Evolutionary conservation across 2,113 vertebrate genomes (phyloP).

Genomic region (Microcebus tavaratra): DNA sequence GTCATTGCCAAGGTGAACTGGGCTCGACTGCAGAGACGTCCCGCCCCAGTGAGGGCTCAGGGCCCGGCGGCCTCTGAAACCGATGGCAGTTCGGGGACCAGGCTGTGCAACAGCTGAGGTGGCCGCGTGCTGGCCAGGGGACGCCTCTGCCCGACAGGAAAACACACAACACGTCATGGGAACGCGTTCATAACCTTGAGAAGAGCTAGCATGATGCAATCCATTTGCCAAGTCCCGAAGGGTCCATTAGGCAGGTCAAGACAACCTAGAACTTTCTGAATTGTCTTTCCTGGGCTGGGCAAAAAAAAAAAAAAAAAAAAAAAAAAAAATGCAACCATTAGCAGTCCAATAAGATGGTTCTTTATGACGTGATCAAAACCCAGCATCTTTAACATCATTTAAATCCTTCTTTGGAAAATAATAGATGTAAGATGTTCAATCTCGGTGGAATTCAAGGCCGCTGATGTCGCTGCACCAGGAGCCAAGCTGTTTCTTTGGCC

Average conservation of each 20-base stretch:
- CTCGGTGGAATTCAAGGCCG: neutral
- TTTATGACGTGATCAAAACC: neutral
- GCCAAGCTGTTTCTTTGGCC: neutral
- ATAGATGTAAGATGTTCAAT: neutral
- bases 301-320: neutral
- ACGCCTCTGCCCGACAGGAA: neutral
- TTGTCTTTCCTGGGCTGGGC: neutral
- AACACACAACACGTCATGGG: neutral
- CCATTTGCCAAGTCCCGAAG: neutral
- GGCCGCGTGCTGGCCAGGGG: neutral
- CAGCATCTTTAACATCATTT: neutral
- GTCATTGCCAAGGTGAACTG: fast-evolving
- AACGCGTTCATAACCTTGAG: neutral
- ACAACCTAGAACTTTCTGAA: neutral
- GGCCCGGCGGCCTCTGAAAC: neutral
- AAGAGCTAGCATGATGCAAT: neutral
- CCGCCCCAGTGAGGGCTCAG: neutral
- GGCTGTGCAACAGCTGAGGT: neutral
- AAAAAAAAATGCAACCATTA: neutral
- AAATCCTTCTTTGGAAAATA: neutral
- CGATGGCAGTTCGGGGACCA: no score
- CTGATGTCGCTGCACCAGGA: neutral
- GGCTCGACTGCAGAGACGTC: no score
- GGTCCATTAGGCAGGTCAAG: neutral
- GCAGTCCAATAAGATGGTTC: neutral